A percentile compares a stretch with the other conserved stretches of the same genome.
Conservation (phyloP, 2,113 vertebrate genomes). For the Petrocephalus zakoni region DNA sequence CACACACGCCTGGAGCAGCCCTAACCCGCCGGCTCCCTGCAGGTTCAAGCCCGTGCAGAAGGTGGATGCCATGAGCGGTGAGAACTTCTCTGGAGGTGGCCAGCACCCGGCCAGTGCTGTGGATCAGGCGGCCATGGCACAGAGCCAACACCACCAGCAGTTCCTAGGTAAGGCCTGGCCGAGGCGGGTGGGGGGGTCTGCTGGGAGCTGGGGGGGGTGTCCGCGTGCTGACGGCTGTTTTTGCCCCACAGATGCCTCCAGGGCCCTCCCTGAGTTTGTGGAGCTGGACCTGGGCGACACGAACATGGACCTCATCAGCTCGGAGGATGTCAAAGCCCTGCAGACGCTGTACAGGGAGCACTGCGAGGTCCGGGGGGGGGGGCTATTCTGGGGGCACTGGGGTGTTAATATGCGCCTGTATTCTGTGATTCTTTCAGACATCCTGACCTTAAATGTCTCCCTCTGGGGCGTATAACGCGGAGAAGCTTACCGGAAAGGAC, state of each 20-base stretch:
- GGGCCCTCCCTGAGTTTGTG: constrained; percentile 85
- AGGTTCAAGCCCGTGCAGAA: constrained; percentile 89
- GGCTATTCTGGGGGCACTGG: background rate
- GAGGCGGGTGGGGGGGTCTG: background rate
- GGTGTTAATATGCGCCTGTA: background rate
- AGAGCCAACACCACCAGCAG: constrained; percentile 95
- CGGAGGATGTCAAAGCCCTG: constrained; percentile 78
- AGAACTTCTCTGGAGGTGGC: constrained; percentile 64
- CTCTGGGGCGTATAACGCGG: background rate
- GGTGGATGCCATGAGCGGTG: constrained; percentile 71
- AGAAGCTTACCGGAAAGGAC: background rate
- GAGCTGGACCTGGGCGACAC: constrained; percentile 72
- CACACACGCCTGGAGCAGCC: background rate
- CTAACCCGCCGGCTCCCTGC: background rate
- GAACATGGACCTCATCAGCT: constrained; percentile 68
- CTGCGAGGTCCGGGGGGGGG: constrained; percentile 77
- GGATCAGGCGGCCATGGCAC: constrained; percentile 82
- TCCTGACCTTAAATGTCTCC: background rate
- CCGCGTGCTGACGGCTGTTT: background rate
- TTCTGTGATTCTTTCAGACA: background rate
- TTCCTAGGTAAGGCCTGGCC: constrained; percentile 65
- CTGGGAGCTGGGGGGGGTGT: background rate
- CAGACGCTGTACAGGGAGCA: constrained; percentile 88
- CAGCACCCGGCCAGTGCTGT: constrained; percentile 65
- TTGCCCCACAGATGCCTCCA: constrained; percentile 71